Percentiles rank a stretch among this genome's conserved stretches.
phyloP scores from a whole-genome alignment of 2,888 invertebrate species.

The Scaptomyza parva region DNA sequence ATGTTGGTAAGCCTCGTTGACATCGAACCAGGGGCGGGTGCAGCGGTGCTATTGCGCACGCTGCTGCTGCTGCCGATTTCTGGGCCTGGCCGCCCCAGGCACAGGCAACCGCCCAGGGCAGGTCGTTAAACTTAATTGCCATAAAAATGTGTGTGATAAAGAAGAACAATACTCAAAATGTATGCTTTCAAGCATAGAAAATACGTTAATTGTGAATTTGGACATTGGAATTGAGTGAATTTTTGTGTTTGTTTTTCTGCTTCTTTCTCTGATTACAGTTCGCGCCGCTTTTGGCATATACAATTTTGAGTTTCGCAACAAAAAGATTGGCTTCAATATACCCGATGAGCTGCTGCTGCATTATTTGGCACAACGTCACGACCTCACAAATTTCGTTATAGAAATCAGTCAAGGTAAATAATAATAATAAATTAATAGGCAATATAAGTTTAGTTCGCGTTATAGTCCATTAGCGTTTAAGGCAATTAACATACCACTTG shows the following conservation, averaged over 20 bases:
- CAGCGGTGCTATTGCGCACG: constrained; percentile 28
- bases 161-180: constrained; percentile 32
- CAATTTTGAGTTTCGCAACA: constrained; percentile 82
- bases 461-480: constrained; percentile 64
- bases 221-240: constrained; percentile 49
- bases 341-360: constrained; percentile 82
- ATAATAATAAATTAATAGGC: constrained; percentile 4
- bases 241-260: constrained; percentile 13
- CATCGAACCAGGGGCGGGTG: constrained; percentile 26
- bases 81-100: constrained; percentile 31
- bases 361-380: constrained; percentile 82
- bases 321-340: constrained; percentile 83
- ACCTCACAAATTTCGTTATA: constrained; percentile 84
- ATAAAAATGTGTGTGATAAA: constrained; percentile 39
- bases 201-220: constrained; percentile 33
- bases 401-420: constrained; percentile 83
- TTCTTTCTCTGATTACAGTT: constrained; percentile 53
- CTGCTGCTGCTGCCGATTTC: constrained; percentile 33
- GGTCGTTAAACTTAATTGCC: constrained; percentile 71
- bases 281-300: constrained; percentile 81
- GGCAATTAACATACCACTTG: constrained; percentile 37
- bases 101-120: constrained; percentile 34
- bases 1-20: constrained; percentile 77
- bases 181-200: constrained; percentile 21
- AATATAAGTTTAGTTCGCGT: constrained; percentile 63